These are phyloP conservation scores for Merluccius polli DNA, from an alignment of 2,797 vertebrate species.

Conservation along the genomic window DNA sequence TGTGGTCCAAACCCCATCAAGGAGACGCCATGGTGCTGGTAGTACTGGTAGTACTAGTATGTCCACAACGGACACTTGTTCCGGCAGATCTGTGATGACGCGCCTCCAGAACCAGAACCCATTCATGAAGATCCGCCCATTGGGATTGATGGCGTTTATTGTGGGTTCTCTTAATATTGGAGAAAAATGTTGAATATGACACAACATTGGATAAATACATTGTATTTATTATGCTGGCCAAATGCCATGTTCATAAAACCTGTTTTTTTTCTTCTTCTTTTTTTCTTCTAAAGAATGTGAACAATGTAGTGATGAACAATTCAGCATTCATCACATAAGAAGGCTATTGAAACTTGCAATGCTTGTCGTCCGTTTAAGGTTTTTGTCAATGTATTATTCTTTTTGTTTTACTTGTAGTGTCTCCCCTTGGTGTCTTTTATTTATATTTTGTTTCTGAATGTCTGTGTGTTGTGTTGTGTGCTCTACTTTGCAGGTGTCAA, in stretches of 20 bases:
- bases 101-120: conserved; percentile 1
- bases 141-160: neutral
- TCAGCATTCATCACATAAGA: neutral
- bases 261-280: too few relatives aligned
- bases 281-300: too few relatives aligned
- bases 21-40: neutral
- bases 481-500: neutral
- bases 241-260: neutral
- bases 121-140: neutral
- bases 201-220: too few relatives aligned
- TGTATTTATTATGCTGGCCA: neutral
- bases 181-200: neutral
- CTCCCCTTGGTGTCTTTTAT: neutral
- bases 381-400: neutral
- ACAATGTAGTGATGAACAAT: neutral
- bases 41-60: neutral
- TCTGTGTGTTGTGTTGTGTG: neutral
- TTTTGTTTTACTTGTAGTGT: neutral
- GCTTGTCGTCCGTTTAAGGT: neutral
- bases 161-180: neutral
- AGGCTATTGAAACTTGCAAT: neutral
- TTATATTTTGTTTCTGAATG: too few relatives aligned
- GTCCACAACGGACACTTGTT: neutral
- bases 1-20: neutral
- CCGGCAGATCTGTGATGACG: neutral